Evolutionary conservation across 1,140 invertebrate genomes (phyloP), one percentile per base, ranked within the genome.

Genomic region (Eriocheir sinensis): DNA sequence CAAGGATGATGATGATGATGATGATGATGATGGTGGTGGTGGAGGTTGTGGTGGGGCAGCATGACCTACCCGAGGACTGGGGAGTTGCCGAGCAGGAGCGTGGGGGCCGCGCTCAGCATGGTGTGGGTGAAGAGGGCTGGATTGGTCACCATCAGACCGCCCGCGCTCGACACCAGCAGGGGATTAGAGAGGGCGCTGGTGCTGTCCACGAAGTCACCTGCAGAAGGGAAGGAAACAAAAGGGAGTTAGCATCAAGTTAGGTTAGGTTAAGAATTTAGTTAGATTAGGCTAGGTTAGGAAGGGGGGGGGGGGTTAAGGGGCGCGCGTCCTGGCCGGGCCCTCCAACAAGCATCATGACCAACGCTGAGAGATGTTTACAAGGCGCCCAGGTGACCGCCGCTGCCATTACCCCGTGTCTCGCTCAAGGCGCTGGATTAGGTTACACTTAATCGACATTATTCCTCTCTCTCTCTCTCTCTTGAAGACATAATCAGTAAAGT

Each of bases 91-190:
- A 96, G 72, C 4, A 96, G 95, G 34, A 96, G 94, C 0, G 95
- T 95, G 12, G 93, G 95, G 40, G 92, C 95, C 3, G 95, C 94
- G 60, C 93, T 92, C 30, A 96, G 94, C 95, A 96, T 96, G 30
- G 94, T 95, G 94, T 96, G 95, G 38, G 94, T 96, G 95, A 96
- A 96, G 83, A 96, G 95, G 30, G 95, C 95, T 38, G 95, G 95
- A 72, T 96, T 96, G 80, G 95, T 96, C 60, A 96, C 95, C 95
- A 96, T 96, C 8, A 96, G 93, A 86, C 95, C 95, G 21, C 93
- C 95, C 8, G 95, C 94, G 32, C 94, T 95, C 8, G 92, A 91
- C 30, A 94, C 93, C 32, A 94, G 91, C 72, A 95, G 88, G 32
- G 93, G 94, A 48, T 95, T 95, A 44, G 94, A 93, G 32, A 95